Percentiles rank a stretch among this genome's conserved stretches.
Conservation (phyloP, 2,888 invertebrate genomes). For the Phortica okadai region DNA sequence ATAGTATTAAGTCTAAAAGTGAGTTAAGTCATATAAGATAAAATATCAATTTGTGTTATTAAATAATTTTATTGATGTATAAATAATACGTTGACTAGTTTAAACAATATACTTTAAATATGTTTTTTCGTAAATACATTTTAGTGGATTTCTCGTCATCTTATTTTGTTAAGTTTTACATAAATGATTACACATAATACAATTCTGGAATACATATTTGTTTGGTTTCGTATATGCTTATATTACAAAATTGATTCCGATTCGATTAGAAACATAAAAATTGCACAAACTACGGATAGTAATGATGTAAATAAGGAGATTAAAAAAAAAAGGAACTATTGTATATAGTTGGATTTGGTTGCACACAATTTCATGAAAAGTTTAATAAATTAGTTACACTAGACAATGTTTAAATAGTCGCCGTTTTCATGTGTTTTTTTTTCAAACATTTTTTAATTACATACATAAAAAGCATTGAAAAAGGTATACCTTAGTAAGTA, state of each 20-base stretch:
- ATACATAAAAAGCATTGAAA: slow-evolving; percentile 31
- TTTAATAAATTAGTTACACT: slow-evolving; percentile 1
- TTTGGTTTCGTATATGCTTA: too few relatives aligned
- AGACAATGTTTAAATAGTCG: slow-evolving; percentile 14
- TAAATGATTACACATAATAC: slow-evolving; percentile 17
- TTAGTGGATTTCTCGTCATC: slow-evolving; percentile 5
- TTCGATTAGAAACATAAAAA: not conserved
- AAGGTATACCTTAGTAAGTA: slow-evolving; percentile 14
- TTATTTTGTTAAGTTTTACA: slow-evolving; percentile 15
- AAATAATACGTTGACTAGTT: slow-evolving; percentile 56
- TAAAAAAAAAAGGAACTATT: slow-evolving; percentile 17
- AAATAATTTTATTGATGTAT: slow-evolving; percentile 51
- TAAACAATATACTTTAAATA: slow-evolving; percentile 42
- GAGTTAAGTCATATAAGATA: not conserved
- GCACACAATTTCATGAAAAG: not conserved
- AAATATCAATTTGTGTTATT: slow-evolving; percentile 20
- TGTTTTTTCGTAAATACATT: slow-evolving; percentile 22
- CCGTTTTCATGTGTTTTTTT: not conserved
- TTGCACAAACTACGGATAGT: not conserved
- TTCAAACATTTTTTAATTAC: slow-evolving; percentile 5
- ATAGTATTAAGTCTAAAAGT: not conserved
- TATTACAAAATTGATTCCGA: not conserved
- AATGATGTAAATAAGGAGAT: not conserved
- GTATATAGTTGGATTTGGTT: not conserved
- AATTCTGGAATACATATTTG: slow-evolving; percentile 11